These are phyloP conservation scores for Albula glossodonta DNA, from an alignment of 2,113 vertebrate genomes.

Conservation along the genomic window DNA sequence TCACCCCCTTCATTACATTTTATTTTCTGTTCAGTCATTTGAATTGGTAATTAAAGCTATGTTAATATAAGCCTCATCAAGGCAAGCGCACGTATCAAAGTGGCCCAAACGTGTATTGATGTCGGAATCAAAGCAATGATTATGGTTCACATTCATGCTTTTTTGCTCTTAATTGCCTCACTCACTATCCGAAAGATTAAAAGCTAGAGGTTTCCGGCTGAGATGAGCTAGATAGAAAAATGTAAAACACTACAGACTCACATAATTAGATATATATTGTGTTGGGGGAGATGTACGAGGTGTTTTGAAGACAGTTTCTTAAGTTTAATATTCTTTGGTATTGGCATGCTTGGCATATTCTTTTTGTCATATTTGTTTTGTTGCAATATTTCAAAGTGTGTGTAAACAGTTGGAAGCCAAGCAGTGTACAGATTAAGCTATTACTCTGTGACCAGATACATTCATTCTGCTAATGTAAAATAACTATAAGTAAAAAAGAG, in stretches of 20 bases:
- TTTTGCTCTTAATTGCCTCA: conserved; percentile 60
- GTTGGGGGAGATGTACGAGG: background rate
- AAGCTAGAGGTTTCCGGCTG: background rate
- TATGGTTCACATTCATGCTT: conserved; percentile 62
- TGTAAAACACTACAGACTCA: background rate
- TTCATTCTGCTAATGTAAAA: conserved; percentile 4
- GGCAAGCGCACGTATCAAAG: conserved; percentile 73
- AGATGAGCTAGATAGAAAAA: conserved; percentile 16
- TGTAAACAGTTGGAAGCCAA: too few relatives aligned
- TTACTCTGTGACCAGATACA: too few relatives aligned
- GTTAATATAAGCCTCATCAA: conserved; percentile 74
- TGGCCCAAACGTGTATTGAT: conserved; percentile 73
- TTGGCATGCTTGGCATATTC: too few relatives aligned
- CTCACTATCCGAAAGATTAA: conserved; percentile 56
- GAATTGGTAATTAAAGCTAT: conserved; percentile 80
- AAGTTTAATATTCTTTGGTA: too few relatives aligned
- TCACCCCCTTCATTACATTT: conserved; percentile 71
- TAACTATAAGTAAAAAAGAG: conserved; percentile 35
- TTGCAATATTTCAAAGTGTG: conserved; percentile 42
- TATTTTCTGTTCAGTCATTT: conserved; percentile 70
- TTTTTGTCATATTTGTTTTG: too few relatives aligned
- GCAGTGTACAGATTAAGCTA: too few relatives aligned
- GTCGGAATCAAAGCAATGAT: conserved; percentile 74
- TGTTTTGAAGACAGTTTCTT: background rate
- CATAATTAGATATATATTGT: background rate